phyloP scores from a whole-genome alignment of 2,888 invertebrate species.

The Epsilonema sp. region DNA sequence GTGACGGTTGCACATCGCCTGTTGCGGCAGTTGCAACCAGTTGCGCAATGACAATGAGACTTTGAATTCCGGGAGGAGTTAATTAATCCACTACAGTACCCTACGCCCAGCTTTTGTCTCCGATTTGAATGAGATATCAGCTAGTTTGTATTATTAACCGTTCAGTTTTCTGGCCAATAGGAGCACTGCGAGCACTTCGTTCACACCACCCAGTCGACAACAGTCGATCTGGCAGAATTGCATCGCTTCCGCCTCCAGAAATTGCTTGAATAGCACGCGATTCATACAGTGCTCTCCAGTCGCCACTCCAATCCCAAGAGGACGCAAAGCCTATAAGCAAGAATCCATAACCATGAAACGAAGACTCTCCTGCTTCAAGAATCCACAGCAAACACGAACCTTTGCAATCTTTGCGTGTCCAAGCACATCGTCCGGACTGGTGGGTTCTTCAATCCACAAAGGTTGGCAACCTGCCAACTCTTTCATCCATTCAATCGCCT shows the following conservation, averaged over 20 bases:
- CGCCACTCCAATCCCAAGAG: slow-evolving; percentile 60
- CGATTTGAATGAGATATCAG: too few species aligned
- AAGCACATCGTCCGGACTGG: slow-evolving; percentile 70
- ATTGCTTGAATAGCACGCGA: slow-evolving; percentile 69
- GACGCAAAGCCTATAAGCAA: slow-evolving; percentile 42
- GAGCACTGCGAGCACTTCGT: slow-evolving; percentile 65
- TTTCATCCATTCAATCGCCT: slow-evolving; percentile 68
- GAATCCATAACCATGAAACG: too few species aligned
- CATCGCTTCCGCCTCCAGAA: slow-evolving; percentile 55
- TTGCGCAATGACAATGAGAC: too few species aligned
- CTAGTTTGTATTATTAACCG: slow-evolving; percentile 42
- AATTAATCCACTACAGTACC: too few species aligned
- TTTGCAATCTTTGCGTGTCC: slow-evolving; percentile 60
- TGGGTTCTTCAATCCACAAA: slow-evolving; percentile 79
- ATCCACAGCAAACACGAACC: too few species aligned
- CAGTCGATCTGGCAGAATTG: slow-evolving; percentile 77
- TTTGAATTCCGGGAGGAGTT: too few species aligned
- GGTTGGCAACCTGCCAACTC: slow-evolving; percentile 50
- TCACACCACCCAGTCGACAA: slow-evolving; percentile 60
- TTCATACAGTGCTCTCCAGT: slow-evolving; percentile 82
- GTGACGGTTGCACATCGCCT: too few species aligned
- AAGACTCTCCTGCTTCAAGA: too few species aligned
- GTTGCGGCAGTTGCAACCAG: too few species aligned
- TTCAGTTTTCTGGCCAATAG: slow-evolving; percentile 66
- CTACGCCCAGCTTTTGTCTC: too few species aligned